phyloP scores from a whole-genome alignment of 1,140 invertebrate species.

The Neomicropteryx cornuta region DNA sequence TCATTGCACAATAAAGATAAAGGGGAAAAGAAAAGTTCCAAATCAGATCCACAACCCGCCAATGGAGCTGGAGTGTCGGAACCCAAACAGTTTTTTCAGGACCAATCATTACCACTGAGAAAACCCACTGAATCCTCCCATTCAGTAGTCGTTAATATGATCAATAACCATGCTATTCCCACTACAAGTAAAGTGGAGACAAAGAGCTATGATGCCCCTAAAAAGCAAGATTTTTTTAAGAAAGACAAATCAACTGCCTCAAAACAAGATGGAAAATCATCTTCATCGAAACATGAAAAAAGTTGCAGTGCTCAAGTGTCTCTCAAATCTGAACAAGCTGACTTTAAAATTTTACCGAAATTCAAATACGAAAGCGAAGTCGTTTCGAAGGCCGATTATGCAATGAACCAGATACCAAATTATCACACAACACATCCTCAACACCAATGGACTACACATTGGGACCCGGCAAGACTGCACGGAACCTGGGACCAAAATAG shows the following conservation, averaged over 20 bases:
- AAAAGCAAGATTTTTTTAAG: constrained; percentile 41
- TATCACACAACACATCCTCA: constrained; percentile 46
- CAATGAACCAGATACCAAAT: constrained; percentile 47
- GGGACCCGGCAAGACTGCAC: constrained; percentile 40
- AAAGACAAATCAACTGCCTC: constrained; percentile 32
- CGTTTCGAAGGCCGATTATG: constrained; percentile 38
- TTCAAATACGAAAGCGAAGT: constrained; percentile 42
- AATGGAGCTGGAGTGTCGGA: constrained; percentile 24
- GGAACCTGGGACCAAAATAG: constrained; percentile 36
- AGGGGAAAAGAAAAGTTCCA: constrained; percentile 27
- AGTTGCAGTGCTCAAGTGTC: constrained; percentile 24
- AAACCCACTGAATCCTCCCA: constrained; percentile 29
- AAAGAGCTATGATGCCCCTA: constrained; percentile 29
- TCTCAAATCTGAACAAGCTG: constrained; percentile 30
- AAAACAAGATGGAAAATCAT: constrained; percentile 32
- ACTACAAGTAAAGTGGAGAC: constrained; percentile 30
- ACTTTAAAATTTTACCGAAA: constrained; percentile 41
- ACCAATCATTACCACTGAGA: constrained; percentile 27
- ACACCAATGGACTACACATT: constrained; percentile 46
- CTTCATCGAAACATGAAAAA: constrained; percentile 34
- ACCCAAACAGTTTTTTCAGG: constrained; percentile 38
- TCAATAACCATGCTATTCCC: constrained; percentile 22
- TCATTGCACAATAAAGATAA: constrained; percentile 40
- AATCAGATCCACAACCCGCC: constrained; percentile 27
- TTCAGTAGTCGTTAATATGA: constrained; percentile 34